These are phyloP conservation scores for Congeria kusceri DNA, from an alignment of 2,888 invertebrate genomes.

Conservation along the genomic window DNA sequence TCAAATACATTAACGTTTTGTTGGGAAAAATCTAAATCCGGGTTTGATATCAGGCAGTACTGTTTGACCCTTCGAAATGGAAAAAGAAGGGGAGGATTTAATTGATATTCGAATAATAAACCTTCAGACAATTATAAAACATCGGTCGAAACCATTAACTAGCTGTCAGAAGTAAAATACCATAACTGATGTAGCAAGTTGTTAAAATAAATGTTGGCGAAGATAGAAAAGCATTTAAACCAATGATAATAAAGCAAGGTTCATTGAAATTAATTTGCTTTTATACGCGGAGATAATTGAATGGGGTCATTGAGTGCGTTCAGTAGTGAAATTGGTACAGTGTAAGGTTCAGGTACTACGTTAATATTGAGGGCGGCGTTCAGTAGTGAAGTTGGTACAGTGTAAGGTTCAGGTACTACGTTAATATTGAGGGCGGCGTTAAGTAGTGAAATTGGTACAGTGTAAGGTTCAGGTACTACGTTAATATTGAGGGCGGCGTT, in stretches of 20 bases:
- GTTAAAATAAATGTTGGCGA: background rate
- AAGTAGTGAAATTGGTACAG: too few species aligned
- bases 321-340: too few species aligned
- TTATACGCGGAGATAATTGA: background rate
- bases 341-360: too few species aligned
- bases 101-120: constrained; percentile 15
- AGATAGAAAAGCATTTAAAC: background rate
- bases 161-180: background rate
- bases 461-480: too few species aligned
- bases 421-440: too few species aligned
- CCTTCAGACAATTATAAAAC: constrained; percentile 20
- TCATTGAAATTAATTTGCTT: constrained; percentile 4
- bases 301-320: background rate
- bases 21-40: background rate
- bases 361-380: too few species aligned
- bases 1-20: background rate
- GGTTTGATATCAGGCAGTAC: background rate
- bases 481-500: too few species aligned
- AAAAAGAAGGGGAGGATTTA: background rate
- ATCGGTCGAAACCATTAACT: constrained; percentile 45
- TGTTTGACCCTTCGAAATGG: constrained; percentile 27
- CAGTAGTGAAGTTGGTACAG: too few species aligned
- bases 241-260: background rate
- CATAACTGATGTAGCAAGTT: background rate
- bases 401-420: too few species aligned